Percentiles rank a stretch among this genome's conserved stretches.
These are phyloP conservation scores for Temnothorax longispinosus DNA, from an alignment of 1,140 invertebrate genomes.

Conservation along the genomic window DNA sequence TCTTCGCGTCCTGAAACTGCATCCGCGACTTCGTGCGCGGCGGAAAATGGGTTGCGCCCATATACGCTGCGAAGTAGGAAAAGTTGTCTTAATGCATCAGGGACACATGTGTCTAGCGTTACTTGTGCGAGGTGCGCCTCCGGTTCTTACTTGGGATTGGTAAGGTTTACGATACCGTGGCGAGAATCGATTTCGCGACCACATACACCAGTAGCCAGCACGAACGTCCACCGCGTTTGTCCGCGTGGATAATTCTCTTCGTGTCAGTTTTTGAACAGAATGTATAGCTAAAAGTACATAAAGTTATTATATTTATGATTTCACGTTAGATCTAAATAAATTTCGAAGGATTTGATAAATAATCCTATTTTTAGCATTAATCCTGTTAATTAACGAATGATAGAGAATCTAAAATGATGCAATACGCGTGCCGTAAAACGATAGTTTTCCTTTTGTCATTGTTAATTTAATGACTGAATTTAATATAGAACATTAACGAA, in stretches of 20 bases:
- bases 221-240: constrained; percentile 9
- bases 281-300: background rate
- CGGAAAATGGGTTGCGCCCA: constrained; percentile 16
- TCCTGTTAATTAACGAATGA: background rate
- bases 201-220: constrained; percentile 12
- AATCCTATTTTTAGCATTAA: too few species aligned
- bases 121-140: background rate
- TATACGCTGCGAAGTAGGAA: constrained; percentile 21
- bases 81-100: constrained; percentile 56
- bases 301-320: background rate
- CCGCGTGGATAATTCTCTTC: background rate
- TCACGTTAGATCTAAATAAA: background rate
- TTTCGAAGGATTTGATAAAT: background rate
- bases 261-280: background rate
- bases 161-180: constrained; percentile 19
- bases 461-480: constrained; percentile 13
- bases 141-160: constrained; percentile 26
- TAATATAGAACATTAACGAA: too few species aligned
- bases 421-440: background rate
- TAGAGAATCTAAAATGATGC: background rate
- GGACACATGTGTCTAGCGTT: constrained; percentile 27
- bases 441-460: background rate
- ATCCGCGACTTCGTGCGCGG: background rate
- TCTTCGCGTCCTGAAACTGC: constrained; percentile 13
- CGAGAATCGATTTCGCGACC: constrained; percentile 51